These are phyloP conservation scores for Cercopithecus neglectus DNA, from an alignment of 2,797 vertebrate species.

Conservation along the genomic window DNA sequence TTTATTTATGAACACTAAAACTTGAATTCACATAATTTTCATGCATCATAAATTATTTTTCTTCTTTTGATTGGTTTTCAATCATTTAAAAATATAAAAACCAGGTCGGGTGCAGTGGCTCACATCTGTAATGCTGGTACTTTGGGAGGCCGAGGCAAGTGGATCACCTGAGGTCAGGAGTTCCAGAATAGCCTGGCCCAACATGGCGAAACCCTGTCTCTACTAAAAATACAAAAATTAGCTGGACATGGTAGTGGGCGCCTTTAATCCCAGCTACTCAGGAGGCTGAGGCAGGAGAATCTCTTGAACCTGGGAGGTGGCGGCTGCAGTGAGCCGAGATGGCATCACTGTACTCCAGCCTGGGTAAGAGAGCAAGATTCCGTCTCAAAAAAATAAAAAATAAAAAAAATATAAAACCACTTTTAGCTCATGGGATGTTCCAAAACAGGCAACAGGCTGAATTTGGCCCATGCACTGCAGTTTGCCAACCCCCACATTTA, in stretches of 20 bases:
- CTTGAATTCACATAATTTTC: constrained; percentile 11
- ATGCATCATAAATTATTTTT: not conserved
- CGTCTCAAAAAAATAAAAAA: not conserved
- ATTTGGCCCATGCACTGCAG: fast-evolving
- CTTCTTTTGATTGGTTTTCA: not conserved
- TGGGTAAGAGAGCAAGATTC: not conserved
- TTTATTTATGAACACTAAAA: not conserved
- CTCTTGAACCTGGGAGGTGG: not conserved
- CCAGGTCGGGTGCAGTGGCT: not conserved
- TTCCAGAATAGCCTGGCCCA: not conserved
- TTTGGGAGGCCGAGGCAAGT: not conserved
- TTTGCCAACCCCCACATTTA: not conserved
- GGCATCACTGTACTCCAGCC: not conserved
- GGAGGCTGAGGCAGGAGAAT: not conserved
- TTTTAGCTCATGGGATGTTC: not conserved
- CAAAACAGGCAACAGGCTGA: not conserved
- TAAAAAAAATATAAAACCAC: not conserved
- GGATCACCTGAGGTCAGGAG: not conserved
- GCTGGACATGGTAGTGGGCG: fast-evolving
- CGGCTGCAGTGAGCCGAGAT: not conserved
- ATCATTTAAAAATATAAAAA: constrained; percentile 28
- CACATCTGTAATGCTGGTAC: not conserved
- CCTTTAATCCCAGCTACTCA: not conserved
- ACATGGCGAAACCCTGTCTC: not conserved
- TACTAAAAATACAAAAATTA: not conserved